Base-by-base conservation (phyloP, 2,113 vertebrate genomes). In the Tiliqua scincoides region DNA sequence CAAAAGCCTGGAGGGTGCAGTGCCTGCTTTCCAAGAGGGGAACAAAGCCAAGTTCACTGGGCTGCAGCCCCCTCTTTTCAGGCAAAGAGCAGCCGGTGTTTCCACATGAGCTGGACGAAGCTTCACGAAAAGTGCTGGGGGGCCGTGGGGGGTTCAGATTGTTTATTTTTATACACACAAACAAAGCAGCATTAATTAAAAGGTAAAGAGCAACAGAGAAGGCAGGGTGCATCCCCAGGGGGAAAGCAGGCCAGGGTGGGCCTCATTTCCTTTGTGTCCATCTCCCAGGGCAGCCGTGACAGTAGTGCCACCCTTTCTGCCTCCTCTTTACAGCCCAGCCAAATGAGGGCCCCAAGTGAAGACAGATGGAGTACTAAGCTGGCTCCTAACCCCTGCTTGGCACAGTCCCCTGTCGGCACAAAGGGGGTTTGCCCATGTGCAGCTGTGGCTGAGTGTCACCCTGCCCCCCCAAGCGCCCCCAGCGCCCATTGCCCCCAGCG, bases 111-210 rank as follows among this genome's bases (percentile, higher is more conserved):
- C 7, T 4, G 68, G 15, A 9, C 1, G 14, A 15, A 37, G 59
- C 52, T 76, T 73, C 17, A 54, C 40, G 70, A 65, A 81, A 37
- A 17, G 40, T 77, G n/a, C 18, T 17, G 67, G 40, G 27, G 59
- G 32, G 52, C 0, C 59, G 67, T 74, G 89, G 92, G 63, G 81
- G 90, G 89, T 93, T 87, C 25, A 32, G 90, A 90, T 88, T 90
- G 91, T 88, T 96, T 93, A 94, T 95, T 94, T 95, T 92, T 94
- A 93, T 96, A 95, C 93, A 96, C 95, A 97, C 91, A 91, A 94
- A 95, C 93, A 91, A 96, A 96, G 96, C 96, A 96, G 94, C 94
- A 93, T 96, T 95, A 96, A 96, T 92, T 96, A 95, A 95, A 90
- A 91, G 90, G 91, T 89, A 79, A 71, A 87, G 15, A 35, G 84